Conservation (phyloP, 2,797 vertebrate species). For the Hemitrygon akajei region DNA sequence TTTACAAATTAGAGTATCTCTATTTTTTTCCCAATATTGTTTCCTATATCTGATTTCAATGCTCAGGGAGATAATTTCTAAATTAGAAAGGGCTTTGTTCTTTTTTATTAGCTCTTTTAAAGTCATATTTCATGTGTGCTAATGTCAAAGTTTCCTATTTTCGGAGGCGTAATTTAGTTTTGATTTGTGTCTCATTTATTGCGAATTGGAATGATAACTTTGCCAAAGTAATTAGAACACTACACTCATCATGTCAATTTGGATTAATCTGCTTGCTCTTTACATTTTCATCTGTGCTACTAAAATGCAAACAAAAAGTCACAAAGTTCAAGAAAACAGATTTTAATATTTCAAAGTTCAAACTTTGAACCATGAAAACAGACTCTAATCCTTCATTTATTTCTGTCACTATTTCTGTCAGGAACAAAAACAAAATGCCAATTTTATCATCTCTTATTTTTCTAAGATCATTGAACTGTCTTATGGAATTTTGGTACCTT, state of each 20-base stretch:
- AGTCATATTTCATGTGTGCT: not conserved
- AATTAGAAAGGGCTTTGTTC: not conserved
- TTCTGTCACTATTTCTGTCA: not conserved
- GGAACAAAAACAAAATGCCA: not conserved
- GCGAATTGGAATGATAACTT: not conserved
- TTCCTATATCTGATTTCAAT: not conserved
- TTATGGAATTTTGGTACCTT: too few species aligned
- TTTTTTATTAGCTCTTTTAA: too few species aligned
- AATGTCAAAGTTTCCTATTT: not conserved
- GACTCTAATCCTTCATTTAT: not conserved
- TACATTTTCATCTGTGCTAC: not conserved
- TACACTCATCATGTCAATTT: not conserved
- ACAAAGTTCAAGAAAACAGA: too few species aligned
- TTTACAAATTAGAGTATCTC: not conserved
- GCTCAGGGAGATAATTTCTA: not conserved
- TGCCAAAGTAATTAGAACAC: not conserved
- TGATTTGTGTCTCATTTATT: constrained; percentile 3
- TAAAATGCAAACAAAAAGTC: too few species aligned
- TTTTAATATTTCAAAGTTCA: not conserved
- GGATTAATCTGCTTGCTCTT: not conserved
- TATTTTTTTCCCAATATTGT: not conserved
- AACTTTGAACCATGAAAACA: not conserved
- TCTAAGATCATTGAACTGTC: too few species aligned
- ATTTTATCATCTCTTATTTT: not conserved
- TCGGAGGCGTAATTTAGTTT: not conserved